Evolutionary conservation across 2,888 invertebrate species (phyloP), one percentile per base, ranked within the genome.

Genomic region (Leptarthrus brevirostris): DNA sequence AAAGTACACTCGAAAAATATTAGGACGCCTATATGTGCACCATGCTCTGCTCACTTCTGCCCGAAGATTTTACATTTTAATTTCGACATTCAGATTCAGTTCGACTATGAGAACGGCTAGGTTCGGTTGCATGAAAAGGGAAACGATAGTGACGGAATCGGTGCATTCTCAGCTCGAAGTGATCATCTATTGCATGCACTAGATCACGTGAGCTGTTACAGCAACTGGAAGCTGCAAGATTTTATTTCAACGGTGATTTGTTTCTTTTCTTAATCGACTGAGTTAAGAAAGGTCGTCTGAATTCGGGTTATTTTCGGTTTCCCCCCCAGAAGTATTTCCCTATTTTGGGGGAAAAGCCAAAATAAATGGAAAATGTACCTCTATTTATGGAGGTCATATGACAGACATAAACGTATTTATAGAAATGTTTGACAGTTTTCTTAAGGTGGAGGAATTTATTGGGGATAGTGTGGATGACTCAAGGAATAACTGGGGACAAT

Each of bases 341-440:
- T 49, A 69, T 52, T 20, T 69, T 66, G 30, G 52, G 52, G 52
- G 34, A n/a, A 69, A 8, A 52, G 69, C 52, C 52, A 52, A 69
- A 52, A 69, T 69, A 49, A n/a, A 52, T 52, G 52, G 12, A 69
- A 49, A 30, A 52, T 52, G 14, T n/a, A 69, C 34, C 30, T 24
- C 52, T 69, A 47, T 52, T 69, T 69, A 69, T 52, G 52, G 52
- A 69, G 52, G 69, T 69, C 69, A 69, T 52, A 52, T 69, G 69
- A 69, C 69, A 52, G 34, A 12, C 69, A 69, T 49, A 49, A 69
- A 69, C 24, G 49, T 69, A 69, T 69, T 69, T 69, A 24, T 69
- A 69, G 69, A 20, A 30, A 52, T 16, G 12, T 69, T 69, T 69
- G 20, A 69, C n/a, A 12, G 47, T 30, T 20, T 4, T 12, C 52